Base-by-base conservation (phyloP, 1,140 invertebrate species). In the Camponotus vicinus region DNA sequence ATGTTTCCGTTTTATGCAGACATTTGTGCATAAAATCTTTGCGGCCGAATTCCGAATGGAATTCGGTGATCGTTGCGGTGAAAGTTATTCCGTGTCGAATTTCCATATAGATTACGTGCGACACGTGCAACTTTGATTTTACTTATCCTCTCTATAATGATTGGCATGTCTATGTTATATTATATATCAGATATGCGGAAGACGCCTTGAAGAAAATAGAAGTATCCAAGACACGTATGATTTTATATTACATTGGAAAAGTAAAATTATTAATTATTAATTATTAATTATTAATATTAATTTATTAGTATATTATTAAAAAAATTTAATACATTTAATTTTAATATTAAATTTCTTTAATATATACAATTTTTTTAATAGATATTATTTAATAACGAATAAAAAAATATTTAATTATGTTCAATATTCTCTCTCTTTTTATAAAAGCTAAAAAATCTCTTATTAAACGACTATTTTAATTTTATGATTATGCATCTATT, bases 11-110 rank as follows among this genome's bases (percentile, higher is more conserved):
- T 91, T 93, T 92, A 88, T 88, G 87, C 89, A 71, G 87, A 85
- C 85, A 92, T 92, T 93, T 92, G 90, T 91, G 88, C 93, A 89
- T 92, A 91, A 92, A 92, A 90, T 57, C 40, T 77, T 66, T 59
- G 76, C 52, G 75, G 75, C 52, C 79, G 37, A 73, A 59, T 71
- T 73, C 57, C 11, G 40, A 42, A 21, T 8, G 15, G 18, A 83
- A 37, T 40, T 45, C 55, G 13, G n/a, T 49, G 69, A 83, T 45
- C 66, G 79, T 61, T 83, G 79, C 69, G 69, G 37, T 42, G 40
- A 37, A 73, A 13, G 37, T 73, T 42, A 37, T 55, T 42, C 55
- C 2, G 45, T 52, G 7, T 57, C 40, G 21, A 6, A 80, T 71
- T 80, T 80, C 45, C 45, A 80, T 80, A 34, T 70, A 70, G 78